A percentile compares a stretch with the other conserved stretches of the same genome.
Evolutionary conservation across 92 coral and sea anemone species (phyloP).

Genomic region (Epizoanthus scotinus): DNA sequence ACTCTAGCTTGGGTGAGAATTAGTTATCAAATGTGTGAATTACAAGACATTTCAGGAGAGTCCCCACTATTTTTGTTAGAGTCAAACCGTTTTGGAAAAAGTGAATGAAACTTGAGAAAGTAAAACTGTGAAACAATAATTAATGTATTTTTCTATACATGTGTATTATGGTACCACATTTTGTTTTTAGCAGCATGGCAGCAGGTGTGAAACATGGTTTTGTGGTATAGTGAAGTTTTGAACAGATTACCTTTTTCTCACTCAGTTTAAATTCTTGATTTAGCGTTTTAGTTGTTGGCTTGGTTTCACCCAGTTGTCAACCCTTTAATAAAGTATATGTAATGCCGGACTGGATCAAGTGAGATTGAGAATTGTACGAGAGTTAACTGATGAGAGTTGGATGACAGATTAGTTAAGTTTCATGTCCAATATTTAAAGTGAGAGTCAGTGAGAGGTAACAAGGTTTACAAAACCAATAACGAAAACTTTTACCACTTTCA

Average conservation of each 20-base stretch:
- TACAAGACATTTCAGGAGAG: neutral
- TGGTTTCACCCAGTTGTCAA: slow-evolving; percentile 3
- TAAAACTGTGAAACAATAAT: neutral
- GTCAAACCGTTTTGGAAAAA: neutral
- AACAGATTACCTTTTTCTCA: no score
- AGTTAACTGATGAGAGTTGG: no score
- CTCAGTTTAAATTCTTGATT: no score
- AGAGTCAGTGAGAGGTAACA: no score
- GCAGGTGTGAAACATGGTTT: neutral
- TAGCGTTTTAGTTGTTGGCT: neutral
- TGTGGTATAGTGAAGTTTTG: no score
- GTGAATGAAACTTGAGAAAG: neutral
- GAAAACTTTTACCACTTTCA: no score
- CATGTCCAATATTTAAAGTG: no score
- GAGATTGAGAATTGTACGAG: no score
- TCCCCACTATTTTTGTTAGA: neutral
- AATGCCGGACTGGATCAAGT: no score
- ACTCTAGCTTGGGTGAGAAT: slow-evolving; percentile 3
- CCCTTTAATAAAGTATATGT: neutral
- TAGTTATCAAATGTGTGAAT: neutral
- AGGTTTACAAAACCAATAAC: no score
- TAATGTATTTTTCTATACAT: no score
- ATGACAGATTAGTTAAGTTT: neutral
- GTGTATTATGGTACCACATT: neutral
- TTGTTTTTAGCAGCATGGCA: neutral